Evolutionary conservation across 53 echinoderm and acorn worm species (phyloP).

Genomic region (Hippasteria phrygiana): DNA sequence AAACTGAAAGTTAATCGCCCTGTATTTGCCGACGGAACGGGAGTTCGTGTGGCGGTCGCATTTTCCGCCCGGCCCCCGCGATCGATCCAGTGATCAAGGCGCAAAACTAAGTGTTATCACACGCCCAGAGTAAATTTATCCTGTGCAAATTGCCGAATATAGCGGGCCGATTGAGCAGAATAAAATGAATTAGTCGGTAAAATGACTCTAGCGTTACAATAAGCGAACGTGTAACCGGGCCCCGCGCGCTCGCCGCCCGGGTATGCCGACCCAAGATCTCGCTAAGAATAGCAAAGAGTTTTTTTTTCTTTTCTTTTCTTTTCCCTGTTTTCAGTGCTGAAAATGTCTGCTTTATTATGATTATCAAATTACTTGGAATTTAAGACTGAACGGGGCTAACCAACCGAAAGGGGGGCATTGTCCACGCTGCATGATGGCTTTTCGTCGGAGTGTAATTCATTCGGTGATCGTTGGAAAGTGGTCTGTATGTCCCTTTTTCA

Average conservation of each 20-base stretch:
- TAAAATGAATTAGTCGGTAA: conserved; percentile 34
- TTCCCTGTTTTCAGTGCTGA: not conserved
- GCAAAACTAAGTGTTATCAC: conserved; percentile 8
- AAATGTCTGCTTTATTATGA: conserved; percentile 18
- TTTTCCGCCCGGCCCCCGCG: not conserved
- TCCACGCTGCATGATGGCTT: not conserved
- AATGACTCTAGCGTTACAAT: not conserved
- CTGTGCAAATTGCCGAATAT: conserved; percentile 5
- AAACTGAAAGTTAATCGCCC: conserved; percentile 17
- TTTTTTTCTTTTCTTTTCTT: conserved; percentile 13
- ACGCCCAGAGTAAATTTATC: conserved; percentile 27
- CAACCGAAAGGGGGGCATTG: not conserved
- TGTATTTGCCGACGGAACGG: conserved; percentile 51
- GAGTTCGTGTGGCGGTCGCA: not conserved
- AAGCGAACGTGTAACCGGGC: conserved; percentile 32
- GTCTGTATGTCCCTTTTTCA: not conserved
- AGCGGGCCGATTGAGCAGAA: conserved; percentile 3
- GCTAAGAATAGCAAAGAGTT: not conserved
- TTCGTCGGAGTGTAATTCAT: not conserved
- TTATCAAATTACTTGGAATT: conserved; percentile 43
- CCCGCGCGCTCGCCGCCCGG: not conserved
- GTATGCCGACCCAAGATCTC: conserved; percentile 12
- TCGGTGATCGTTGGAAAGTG: not conserved
- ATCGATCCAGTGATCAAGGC: conserved; percentile 36
- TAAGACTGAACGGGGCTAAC: conserved; percentile 17